Conservation (phyloP, 1,140 invertebrate genomes). For the Phortica variegata region DNA sequence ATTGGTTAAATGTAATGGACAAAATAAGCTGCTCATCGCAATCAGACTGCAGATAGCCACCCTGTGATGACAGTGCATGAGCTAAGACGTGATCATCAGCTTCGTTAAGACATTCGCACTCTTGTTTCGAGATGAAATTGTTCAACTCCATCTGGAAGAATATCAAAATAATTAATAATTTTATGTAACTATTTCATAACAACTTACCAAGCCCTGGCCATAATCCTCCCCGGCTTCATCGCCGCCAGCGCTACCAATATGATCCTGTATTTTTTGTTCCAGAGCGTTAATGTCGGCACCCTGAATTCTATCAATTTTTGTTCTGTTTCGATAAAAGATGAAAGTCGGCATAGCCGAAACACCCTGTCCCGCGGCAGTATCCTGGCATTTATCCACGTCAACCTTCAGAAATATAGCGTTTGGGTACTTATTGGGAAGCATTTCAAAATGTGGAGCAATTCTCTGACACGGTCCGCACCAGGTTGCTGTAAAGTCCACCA, state of each 20-base stretch:
- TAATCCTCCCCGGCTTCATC: constrained; percentile 74
- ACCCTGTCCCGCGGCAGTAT: constrained; percentile 80
- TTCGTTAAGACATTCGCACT: constrained; percentile 97
- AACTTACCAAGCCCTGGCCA: constrained; percentile 58
- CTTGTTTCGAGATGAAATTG: constrained; percentile 81
- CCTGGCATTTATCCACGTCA: constrained; percentile 87
- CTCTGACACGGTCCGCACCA: constrained; percentile 94
- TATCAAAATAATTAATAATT: no score
- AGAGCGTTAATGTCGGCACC: constrained; percentile 80
- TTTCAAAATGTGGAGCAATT: constrained; percentile 88
- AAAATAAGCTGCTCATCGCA: constrained; percentile 96
- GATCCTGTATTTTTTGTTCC: constrained; percentile 88
- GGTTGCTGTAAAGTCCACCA: constrained; percentile 90
- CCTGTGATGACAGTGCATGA: constrained; percentile 71
- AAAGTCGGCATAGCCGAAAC: constrained; percentile 98
- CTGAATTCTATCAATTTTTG: constrained; percentile 77
- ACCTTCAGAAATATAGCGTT: constrained; percentile 93
- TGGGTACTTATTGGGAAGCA: constrained; percentile 81
- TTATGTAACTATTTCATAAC: no score
- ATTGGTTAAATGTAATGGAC: constrained; percentile 87
- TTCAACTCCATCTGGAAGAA: constrained; percentile 81
- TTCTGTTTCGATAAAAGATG: constrained; percentile 88
- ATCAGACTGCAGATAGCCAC: constrained; percentile 84
- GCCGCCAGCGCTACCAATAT: constrained; percentile 70
- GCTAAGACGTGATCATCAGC: constrained; percentile 85